Conservation (phyloP, 1,140 invertebrate species). For the Branchinecta lindahli region DNA sequence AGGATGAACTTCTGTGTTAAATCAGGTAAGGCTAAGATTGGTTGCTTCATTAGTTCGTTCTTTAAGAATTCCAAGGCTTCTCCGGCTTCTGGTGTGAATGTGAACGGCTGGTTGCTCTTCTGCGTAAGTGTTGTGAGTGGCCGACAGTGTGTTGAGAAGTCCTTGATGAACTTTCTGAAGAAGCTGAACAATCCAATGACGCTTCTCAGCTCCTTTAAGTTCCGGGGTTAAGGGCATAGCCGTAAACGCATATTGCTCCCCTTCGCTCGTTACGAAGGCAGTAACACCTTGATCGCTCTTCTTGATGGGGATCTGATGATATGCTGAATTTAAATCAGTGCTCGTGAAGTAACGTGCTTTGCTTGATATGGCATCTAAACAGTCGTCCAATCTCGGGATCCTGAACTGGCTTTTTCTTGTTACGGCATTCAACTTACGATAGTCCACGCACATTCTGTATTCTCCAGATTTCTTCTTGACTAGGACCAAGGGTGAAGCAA, state of each 20-base stretch:
- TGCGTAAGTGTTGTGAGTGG: neutral
- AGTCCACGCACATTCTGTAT: conserved; percentile 37
- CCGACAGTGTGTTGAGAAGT: neutral
- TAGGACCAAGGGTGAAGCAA: conserved; percentile 35
- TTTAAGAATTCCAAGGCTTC: neutral
- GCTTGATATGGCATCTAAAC: conserved; percentile 25
- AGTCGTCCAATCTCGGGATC: conserved; percentile 28
- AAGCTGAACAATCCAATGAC: neutral
- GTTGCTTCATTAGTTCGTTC: neutral
- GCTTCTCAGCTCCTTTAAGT: neutral
- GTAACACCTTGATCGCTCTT: conserved; percentile 12
- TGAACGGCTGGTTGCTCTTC: neutral
- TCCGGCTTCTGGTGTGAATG: neutral
- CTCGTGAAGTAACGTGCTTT: conserved; percentile 24
- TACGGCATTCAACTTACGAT: conserved; percentile 30
- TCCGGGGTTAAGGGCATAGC: conserved; percentile 25
- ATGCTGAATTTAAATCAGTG: conserved; percentile 27
- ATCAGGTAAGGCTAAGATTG: neutral
- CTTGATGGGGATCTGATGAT: conserved; percentile 32
- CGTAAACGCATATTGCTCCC: conserved; percentile 25
- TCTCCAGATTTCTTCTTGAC: conserved; percentile 36
- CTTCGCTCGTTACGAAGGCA: conserved; percentile 21
- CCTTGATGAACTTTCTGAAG: neutral
- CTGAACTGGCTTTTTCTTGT: conserved; percentile 31
- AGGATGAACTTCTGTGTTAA: no score